Base-by-base conservation (phyloP, 2,888 invertebrate species). In the Parasteatoda lunata region DNA sequence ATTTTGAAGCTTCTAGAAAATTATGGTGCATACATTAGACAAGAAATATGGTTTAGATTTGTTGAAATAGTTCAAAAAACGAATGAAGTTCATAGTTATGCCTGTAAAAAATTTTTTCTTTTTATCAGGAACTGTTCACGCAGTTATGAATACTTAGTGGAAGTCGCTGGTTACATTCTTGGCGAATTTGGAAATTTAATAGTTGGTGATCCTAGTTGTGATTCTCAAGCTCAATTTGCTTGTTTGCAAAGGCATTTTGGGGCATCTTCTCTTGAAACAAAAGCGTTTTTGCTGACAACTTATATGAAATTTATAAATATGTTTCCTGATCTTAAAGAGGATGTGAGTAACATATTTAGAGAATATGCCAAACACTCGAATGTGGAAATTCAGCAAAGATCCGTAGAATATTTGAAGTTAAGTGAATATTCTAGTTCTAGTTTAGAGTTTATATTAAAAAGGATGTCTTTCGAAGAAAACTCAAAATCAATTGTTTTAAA, bases 111-210 rank as follows among this genome's bases (percentile, higher is more conserved):
- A 11, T 47, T 54, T 5, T 80, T 76, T 30, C 68, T 71, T 4
- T 66, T 52, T 15, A 49, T 86, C 5, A 52, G 68, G 11, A 30
- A 51, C 6, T 5, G 9, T 0, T 8, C 3, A 5, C 30, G 30
- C 30, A 77, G 70, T 8, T 5, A 59, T 45, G 80, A 86, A 51
- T 59, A 54, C 11, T 51, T 86, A 3, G 13, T 86, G 0, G 45
- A 70, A 45, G 48, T 81, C 11, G 71, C 80, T n/a, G 85, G 65
- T 9, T 86, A 86, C 48, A 66, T 86, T 72, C 68, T 86, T 5
- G 85, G 85, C 5, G 85, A 86, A 71, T 86, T 80, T 7, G 85
- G 80, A 0, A 71, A 80, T 71, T 47, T 80, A 6, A 86, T 86
- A 49, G 85, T 77, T 30, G 76, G 59, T 2, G 71, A 80, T 71